These are phyloP conservation scores for Anguilla megastoma DNA, from an alignment of 2,797 vertebrate species.

Conservation along the genomic window DNA sequence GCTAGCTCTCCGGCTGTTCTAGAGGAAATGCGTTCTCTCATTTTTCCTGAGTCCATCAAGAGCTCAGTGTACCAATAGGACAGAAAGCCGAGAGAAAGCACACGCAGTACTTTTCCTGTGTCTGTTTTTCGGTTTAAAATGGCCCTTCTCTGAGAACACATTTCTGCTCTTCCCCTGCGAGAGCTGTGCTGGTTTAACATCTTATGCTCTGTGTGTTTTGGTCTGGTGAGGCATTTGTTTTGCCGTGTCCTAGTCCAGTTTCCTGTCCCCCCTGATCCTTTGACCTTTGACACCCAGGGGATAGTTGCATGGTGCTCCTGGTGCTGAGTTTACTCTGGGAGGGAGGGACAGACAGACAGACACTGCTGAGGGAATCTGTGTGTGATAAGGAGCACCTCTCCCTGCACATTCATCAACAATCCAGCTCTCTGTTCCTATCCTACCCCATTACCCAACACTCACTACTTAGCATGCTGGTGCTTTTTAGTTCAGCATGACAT, in stretches of 20 bases:
- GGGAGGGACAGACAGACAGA: neutral
- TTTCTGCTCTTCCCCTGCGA: neutral
- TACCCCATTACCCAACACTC: neutral
- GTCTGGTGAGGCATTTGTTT: neutral
- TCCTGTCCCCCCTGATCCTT: neutral
- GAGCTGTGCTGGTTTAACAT: neutral
- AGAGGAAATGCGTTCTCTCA: neutral
- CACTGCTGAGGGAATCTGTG: neutral
- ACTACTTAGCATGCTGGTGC: neutral
- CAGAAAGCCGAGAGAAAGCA: neutral
- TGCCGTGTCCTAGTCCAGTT: neutral
- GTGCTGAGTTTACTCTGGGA: neutral
- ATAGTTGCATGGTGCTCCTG: neutral
- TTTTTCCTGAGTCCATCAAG: neutral
- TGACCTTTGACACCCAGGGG: neutral
- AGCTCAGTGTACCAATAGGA: neutral
- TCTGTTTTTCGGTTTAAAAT: neutral
- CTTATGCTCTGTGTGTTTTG: neutral
- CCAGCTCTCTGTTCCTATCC: neutral
- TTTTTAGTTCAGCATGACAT: neutral
- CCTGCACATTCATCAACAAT: neutral
- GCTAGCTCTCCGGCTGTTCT: neutral
- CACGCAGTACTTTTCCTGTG: neutral
- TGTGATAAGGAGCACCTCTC: neutral
- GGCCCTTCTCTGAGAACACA: neutral